Evolutionary conservation across 2,113 vertebrate species (phyloP).

Genomic region (Peromyscus californicus): DNA sequence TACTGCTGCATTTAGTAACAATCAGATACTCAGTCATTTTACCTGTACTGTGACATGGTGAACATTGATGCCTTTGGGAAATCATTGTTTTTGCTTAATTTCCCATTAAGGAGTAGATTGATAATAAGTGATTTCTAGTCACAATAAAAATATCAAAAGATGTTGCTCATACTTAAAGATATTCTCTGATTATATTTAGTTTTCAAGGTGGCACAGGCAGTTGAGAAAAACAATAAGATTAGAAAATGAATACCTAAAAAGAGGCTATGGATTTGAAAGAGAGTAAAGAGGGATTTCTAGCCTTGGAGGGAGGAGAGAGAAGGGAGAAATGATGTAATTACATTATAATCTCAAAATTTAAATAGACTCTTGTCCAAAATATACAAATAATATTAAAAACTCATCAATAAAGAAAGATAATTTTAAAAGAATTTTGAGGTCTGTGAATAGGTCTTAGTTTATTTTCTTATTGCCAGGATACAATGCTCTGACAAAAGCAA

Average conservation of each 20-base stretch:
- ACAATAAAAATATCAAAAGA: constrained; percentile 12
- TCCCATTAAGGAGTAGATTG: background rate
- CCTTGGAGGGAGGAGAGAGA: background rate
- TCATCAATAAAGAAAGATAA: background rate
- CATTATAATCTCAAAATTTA: background rate
- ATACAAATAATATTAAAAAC: background rate
- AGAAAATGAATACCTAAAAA: background rate
- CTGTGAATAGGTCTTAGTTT: background rate
- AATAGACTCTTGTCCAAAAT: background rate
- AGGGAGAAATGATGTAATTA: background rate
- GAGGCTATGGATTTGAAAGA: background rate
- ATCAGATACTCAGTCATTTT: background rate
- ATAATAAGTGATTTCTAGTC: background rate
- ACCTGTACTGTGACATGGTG: background rate
- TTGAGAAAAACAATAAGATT: constrained; percentile 37
- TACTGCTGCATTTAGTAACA: background rate
- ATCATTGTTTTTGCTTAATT: constrained; percentile 43
- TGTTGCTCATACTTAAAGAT: no score
- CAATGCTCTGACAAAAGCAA: background rate
- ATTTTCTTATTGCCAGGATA: no score
- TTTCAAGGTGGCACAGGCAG: constrained; percentile 7
- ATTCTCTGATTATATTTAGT: constrained; percentile 30
- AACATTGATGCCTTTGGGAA: background rate
- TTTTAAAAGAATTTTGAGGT: background rate
- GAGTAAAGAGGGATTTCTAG: background rate